Evolutionary conservation across 2,113 vertebrate genomes (phyloP).

Genomic region (Centrocercus urophasianus): DNA sequence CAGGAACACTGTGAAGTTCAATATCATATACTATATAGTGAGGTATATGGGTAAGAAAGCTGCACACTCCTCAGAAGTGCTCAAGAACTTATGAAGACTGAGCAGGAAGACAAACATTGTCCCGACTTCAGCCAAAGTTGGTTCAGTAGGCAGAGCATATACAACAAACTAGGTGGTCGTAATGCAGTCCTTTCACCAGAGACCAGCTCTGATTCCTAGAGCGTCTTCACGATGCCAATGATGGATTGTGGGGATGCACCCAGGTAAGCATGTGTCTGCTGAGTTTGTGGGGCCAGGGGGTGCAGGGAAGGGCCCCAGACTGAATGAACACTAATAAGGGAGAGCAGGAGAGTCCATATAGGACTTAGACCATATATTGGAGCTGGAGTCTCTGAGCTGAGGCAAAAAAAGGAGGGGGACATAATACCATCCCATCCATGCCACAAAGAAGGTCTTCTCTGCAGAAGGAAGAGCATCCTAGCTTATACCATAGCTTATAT

Average conservation of each 20-base stretch:
- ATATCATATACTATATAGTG: background rate
- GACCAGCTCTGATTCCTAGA: background rate
- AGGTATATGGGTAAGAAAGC: rapidly evolving
- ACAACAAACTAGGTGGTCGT: background rate
- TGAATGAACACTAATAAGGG: background rate
- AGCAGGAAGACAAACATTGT: background rate
- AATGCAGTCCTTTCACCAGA: background rate
- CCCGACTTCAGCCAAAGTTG: background rate
- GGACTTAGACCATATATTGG: background rate
- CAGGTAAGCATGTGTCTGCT: background rate
- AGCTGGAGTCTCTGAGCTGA: background rate
- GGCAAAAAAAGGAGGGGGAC: background rate
- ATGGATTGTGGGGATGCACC: background rate
- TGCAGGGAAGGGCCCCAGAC: background rate
- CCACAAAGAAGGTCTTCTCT: background rate
- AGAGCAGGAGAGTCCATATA: background rate
- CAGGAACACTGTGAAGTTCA: background rate
- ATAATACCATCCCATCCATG: background rate
- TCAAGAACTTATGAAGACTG: background rate
- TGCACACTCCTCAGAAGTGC: background rate
- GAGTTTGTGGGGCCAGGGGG: background rate
- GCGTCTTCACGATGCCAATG: background rate
- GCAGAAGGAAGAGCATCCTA: background rate
- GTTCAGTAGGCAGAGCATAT: background rate
- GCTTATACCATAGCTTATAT: background rate